These are phyloP conservation scores for Pantala flavescens DNA, from an alignment of 1,140 invertebrate genomes.

Conservation along the genomic window DNA sequence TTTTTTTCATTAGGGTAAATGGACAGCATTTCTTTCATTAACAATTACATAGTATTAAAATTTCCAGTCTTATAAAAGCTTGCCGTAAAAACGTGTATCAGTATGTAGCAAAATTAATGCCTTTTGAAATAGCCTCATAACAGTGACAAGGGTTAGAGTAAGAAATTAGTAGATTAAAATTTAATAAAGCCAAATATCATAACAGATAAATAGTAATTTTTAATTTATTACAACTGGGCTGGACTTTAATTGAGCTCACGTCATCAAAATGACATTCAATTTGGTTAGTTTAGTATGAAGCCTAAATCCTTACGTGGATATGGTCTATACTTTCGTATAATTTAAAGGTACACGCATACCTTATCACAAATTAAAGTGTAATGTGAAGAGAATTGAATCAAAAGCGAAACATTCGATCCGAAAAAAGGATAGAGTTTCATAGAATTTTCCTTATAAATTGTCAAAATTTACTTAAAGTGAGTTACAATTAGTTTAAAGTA, in stretches of 20 bases:
- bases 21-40: background rate
- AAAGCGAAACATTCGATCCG: background rate
- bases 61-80: slow-evolving; percentile 7
- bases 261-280: background rate
- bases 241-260: slow-evolving; percentile 5
- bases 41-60: slow-evolving; percentile 4
- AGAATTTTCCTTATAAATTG: background rate
- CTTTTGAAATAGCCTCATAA: slow-evolving; percentile 8
- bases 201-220: background rate
- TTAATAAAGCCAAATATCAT: background rate
- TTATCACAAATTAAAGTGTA: background rate
- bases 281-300: background rate
- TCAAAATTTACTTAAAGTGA: background rate
- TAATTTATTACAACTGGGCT: background rate
- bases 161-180: background rate
- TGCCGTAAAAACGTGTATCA: slow-evolving; percentile 5
- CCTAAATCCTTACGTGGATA: background rate
- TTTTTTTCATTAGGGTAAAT: background rate
- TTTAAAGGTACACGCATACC: background rate
- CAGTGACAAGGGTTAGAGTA: background rate
- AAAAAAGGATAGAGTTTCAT: background rate
- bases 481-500: background rate
- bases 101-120: slow-evolving; percentile 10
- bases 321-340: background rate
- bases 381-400: background rate